Evolutionary conservation across 2,113 vertebrate species (phyloP), one percentile per base, ranked within the genome.

Genomic region (Gallinago jamesoni): DNA sequence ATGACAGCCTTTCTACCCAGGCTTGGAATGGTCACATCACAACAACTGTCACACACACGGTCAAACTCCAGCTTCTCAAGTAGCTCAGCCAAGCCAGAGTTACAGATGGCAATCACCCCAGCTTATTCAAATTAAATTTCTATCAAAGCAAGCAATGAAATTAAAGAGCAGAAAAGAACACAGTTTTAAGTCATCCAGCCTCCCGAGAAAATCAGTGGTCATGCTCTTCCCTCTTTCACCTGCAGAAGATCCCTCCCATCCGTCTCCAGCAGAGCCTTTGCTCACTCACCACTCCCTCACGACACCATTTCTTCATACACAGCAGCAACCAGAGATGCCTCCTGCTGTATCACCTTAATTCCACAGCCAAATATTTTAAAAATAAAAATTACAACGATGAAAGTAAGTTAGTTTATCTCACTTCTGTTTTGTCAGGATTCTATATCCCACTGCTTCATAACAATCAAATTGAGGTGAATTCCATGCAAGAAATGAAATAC

Each of bases 1-100:
- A 1, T 0, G 14, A 8, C 48, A 88, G 52, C 43, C 45, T 1
- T 2, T 21, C 50, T 5, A 20, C 35, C 67, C 2, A 5, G 31
- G 59, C 2, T 50, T 23, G 19, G 53, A 35, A 2, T 1, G 6
- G 75, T 33, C 62, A 15, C 70, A 14, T 22, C 70, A 2, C 57
- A 57, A 33, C 72, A 14, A 41, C 5, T 59, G 59, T 1, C 75
- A 77, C 62, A 27, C 4, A 7, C 2, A 12, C 3, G 7, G 56
- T 47, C 64, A 81, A 23, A 66, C 2, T 57, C 30, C 83, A 64
- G 91, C 67, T 83, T 24, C 85, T 23, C 60, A 14, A 25, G n/a
- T 0, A 20, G 43, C 60, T 28, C 62, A 18, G 90, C 43, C 20
- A 45, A 35, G 37, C 52, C 84, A 2, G 60, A 25, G 6, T 1